phyloP scores from a whole-genome alignment of 1,140 invertebrate species.

The Aphelenchoides besseyi region DNA sequence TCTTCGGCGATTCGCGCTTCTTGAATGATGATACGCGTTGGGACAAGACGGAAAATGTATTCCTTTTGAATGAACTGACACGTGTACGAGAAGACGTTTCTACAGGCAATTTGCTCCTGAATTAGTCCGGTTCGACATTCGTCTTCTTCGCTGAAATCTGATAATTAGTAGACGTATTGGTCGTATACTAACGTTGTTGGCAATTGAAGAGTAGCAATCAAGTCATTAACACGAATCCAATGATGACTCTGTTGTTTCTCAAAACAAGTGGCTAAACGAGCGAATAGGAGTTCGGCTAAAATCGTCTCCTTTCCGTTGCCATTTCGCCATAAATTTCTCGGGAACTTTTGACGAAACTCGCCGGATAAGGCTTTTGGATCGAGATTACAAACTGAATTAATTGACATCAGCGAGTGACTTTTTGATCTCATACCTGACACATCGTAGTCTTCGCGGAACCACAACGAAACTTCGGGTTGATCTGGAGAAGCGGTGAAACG shows the following conservation, averaged over 20 bases:
- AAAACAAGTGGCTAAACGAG: constrained; percentile 40
- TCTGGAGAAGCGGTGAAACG: constrained; percentile 12
- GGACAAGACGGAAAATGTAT: constrained; percentile 47
- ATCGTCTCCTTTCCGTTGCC: constrained; percentile 46
- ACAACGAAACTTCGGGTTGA: constrained; percentile 21
- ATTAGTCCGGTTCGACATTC: constrained; percentile 52
- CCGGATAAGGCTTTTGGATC: constrained; percentile 35
- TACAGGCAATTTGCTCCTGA: constrained; percentile 52
- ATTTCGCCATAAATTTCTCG: constrained; percentile 33
- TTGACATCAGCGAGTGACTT: no score
- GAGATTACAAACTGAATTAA: constrained; percentile 33
- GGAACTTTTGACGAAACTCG: constrained; percentile 45
- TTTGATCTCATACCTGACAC: constrained; percentile 23
- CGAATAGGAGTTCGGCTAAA: constrained; percentile 37
- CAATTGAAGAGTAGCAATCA: constrained; percentile 24
- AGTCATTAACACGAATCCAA: constrained; percentile 35
- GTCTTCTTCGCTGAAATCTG: constrained; percentile 49
- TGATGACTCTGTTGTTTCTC: constrained; percentile 40
- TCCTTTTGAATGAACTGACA: constrained; percentile 52
- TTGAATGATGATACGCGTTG: constrained; percentile 52
- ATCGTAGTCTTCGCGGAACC: constrained; percentile 43
- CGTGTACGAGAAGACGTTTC: constrained; percentile 43
- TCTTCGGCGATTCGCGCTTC: constrained; percentile 55
- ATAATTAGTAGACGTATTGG: neutral
- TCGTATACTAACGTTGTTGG: constrained; percentile 30